phyloP scores from a whole-genome alignment of 2,113 vertebrate species.

The Tyrannus savana region DNA sequence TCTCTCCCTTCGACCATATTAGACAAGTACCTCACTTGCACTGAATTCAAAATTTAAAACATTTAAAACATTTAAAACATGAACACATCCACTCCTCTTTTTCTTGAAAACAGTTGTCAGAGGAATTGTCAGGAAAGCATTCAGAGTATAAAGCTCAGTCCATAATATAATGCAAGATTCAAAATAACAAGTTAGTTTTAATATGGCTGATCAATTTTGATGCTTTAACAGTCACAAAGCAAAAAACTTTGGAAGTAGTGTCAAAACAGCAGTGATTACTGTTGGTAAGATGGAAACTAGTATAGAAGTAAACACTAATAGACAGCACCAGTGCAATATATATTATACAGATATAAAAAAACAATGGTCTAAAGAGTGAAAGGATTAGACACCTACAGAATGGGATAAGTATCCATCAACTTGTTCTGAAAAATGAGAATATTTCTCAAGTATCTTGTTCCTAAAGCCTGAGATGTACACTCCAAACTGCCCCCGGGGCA shows the following conservation, averaged over 20 bases:
- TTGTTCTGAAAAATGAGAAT: neutral
- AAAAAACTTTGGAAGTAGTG: neutral
- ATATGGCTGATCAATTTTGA: neutral
- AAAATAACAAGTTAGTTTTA: neutral
- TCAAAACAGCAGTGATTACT: neutral
- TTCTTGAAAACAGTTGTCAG: neutral
- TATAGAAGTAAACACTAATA: neutral
- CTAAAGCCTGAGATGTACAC: neutral
- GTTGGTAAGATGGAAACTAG: neutral
- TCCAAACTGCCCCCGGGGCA: neutral
- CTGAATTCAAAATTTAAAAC: neutral
- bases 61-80: neutral
- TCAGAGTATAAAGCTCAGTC: neutral
- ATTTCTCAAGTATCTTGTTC: neutral
- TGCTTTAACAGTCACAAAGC: neutral
- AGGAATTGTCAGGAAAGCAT: neutral
- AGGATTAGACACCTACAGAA: neutral
- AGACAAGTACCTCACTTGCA: neutral
- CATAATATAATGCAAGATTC: neutral
- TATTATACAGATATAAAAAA: neutral
- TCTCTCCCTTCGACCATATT: neutral
- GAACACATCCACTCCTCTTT: neutral
- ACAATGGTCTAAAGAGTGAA: neutral
- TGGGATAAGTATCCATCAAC: neutral
- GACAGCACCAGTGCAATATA: neutral